These are phyloP conservation scores for Eurytoma adleriae DNA, from an alignment of 2,888 invertebrate genomes.

Conservation along the genomic window DNA sequence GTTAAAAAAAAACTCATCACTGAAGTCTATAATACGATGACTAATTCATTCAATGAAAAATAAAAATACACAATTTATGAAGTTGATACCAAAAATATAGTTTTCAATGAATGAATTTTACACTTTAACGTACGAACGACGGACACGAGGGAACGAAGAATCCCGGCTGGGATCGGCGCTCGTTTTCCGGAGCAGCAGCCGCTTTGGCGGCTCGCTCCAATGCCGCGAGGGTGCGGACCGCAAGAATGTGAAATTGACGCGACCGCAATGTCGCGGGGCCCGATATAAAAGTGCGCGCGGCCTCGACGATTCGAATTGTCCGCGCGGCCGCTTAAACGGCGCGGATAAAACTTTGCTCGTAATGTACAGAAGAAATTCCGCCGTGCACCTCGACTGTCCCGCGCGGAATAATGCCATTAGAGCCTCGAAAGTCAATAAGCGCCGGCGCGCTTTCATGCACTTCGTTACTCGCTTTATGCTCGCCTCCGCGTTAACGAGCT, in stretches of 20 bases:
- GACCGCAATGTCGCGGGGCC: constrained; percentile 36
- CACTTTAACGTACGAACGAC: too few species aligned
- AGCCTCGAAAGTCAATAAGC: constrained; percentile 12
- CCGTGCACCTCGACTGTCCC: background rate
- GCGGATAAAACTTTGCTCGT: constrained; percentile 2
- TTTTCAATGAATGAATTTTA: too few species aligned
- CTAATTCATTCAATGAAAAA: too few species aligned
- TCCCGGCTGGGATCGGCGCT: too few species aligned
- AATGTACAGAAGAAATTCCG: background rate
- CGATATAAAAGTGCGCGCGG: constrained; percentile 14
- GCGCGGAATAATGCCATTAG: background rate
- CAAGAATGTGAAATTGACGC: constrained; percentile 41
- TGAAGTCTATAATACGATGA: too few species aligned
- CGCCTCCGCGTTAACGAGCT: too few species aligned
- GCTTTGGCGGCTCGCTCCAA: background rate
- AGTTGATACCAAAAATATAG: too few species aligned
- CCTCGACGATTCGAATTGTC: constrained; percentile 18
- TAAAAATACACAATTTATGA: too few species aligned
- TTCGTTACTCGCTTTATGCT: too few species aligned
- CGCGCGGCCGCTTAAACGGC: background rate
- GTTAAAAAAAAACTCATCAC: too few species aligned
- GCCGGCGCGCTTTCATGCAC: too few species aligned
- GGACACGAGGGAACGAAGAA: too few species aligned
- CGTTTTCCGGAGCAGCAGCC: background rate
- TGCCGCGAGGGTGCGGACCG: background rate